Evolutionary conservation across 2,888 invertebrate species (phyloP).

Genomic region (Koerneria pararmatus): DNA sequence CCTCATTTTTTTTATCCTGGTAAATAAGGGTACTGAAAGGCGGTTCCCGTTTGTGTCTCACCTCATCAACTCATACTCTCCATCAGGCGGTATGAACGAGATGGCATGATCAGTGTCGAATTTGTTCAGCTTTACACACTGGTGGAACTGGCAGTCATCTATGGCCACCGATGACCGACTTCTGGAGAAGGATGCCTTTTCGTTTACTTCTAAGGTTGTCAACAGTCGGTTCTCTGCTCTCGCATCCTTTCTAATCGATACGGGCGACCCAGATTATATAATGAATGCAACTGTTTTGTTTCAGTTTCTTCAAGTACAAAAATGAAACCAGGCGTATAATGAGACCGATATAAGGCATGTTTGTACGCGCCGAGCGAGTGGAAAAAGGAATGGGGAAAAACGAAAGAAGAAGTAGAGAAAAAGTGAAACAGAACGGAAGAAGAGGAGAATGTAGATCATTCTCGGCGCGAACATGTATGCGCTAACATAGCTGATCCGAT

Average conservation of each 20-base stretch:
- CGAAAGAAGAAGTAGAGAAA: too few relatives aligned
- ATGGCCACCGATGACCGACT: constrained; percentile 97
- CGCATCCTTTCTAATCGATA: not conserved
- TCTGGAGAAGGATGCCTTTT: constrained; percentile 39
- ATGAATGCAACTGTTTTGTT: too few relatives aligned
- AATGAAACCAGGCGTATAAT: not conserved
- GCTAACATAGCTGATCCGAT: too few relatives aligned
- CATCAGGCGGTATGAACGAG: constrained; percentile 98
- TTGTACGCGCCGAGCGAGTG: too few relatives aligned
- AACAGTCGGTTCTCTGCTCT: not conserved
- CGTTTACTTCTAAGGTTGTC: not conserved
- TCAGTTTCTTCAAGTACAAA: constrained; percentile 1
- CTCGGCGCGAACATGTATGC: too few relatives aligned
- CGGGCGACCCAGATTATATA: too few relatives aligned
- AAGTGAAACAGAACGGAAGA: too few relatives aligned
- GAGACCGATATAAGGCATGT: too few relatives aligned
- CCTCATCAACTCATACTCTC: constrained; percentile 99
- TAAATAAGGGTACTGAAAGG: too few relatives aligned
- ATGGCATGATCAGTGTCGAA: constrained; percentile 99
- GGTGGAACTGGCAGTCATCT: constrained; percentile 99
- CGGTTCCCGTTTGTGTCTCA: constrained; percentile 61
- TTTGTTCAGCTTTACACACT: constrained; percentile 97
- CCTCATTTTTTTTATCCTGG: too few relatives aligned
- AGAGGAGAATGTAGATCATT: too few relatives aligned
- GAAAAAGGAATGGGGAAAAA: too few relatives aligned